Evolutionary conservation across 2,888 invertebrate species (phyloP), one percentile per base, ranked within the genome.

Genomic region (Eutolmus rufibarbis): DNA sequence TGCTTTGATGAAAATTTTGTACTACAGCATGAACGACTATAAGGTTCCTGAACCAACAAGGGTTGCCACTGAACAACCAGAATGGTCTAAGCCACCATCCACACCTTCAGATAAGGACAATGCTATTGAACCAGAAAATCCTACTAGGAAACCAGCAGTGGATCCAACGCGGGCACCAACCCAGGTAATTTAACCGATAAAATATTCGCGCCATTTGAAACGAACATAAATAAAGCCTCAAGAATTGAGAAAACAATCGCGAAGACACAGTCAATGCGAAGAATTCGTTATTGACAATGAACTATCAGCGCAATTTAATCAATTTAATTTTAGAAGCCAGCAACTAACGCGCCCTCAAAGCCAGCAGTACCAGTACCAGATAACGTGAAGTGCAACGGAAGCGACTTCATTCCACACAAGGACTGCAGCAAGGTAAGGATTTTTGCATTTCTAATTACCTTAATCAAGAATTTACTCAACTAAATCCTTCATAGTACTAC

Each of bases 31-130:
- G 96, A 94, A 94, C 87, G 93, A 94, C 7, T 96, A 96, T 90
- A 91, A 90, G 3, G 97, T 97, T 8, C 96, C 96, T 2, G 94
- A 95, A 88, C 95, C 96, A 1, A 94, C 94, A 0, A 91, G 94
- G 77, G 94, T 94, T 77, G 95, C 95, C 16, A 96, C 96, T 0
- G 95, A 95, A 46, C 94, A 96, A 96, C 96, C 96, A 90, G 96
- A 96, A 91, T 97, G 97, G 97, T 96, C 96, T 76, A 94, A 95
- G 88, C 96, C 97, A 19, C 96, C 96, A 88, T 95, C 96, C 88
- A 96, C 96, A 4, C 93, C 95, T 23, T 93, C 94, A 31, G 92
- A 94, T 37, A 94, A 7, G 8, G 40, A 40, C 7, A 37, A 40
- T n/a, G 7, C 57, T 19, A 74, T 85, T 43, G 19, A 31, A 43